Conservation (phyloP, 2,113 vertebrate genomes). For the Pimephales promelas region DNA sequence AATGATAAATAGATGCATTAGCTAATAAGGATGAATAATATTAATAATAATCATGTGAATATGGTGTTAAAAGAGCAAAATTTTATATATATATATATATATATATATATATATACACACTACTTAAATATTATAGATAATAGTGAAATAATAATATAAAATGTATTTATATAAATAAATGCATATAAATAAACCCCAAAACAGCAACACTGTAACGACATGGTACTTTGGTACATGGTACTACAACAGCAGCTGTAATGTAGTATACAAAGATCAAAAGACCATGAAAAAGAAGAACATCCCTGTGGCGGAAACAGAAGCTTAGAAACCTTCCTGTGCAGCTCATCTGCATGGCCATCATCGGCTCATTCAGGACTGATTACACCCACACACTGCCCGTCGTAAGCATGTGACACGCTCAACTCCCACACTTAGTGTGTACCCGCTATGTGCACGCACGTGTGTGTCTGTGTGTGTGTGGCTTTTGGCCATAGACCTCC, state of each 20-base stretch:
- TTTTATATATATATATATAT: not conserved
- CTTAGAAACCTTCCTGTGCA: constrained; percentile 10
- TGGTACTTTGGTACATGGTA: no score
- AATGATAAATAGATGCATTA: no score
- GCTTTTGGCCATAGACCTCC: constrained; percentile 6
- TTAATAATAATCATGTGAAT: no score
- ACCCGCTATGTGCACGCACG: not conserved
- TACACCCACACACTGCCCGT: constrained; percentile 3
- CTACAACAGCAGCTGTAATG: not conserved
- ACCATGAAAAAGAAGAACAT: not conserved
- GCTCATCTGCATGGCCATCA: constrained; percentile 12
- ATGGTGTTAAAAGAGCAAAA: no score
- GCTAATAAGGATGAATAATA: no score
- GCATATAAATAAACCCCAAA: not conserved
- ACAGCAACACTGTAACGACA: not conserved
- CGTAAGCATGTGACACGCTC: constrained; percentile 16
- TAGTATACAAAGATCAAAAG: not conserved
- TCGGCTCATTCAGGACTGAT: constrained; percentile 15
- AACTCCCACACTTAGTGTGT: constrained; percentile 26
- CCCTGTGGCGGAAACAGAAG: constrained; percentile 4
- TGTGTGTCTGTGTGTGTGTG: constrained; percentile 24
- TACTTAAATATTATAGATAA: not conserved
- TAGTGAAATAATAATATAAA: not conserved
- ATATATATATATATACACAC: not conserved
- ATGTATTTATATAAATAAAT: no score